Conservation (phyloP, 2,888 invertebrate species). For the Stegana nigrithorax region DNA sequence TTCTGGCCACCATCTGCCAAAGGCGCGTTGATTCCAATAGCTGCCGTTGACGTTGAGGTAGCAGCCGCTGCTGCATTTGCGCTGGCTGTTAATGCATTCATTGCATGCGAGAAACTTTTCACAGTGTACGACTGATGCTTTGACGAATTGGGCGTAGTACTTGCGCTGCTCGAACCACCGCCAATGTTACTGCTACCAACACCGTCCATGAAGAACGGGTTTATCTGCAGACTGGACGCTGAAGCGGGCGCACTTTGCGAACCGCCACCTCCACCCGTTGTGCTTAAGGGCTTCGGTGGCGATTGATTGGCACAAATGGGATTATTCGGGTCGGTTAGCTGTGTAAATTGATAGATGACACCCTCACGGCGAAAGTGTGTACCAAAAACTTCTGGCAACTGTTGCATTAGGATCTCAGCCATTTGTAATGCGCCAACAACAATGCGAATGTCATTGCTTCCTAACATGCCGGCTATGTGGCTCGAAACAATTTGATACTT, state of each 20-base stretch:
- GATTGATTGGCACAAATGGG: slow-evolving; percentile 72
- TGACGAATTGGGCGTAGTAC: slow-evolving; percentile 60
- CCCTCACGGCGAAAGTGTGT: slow-evolving; percentile 97
- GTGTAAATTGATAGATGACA: slow-evolving; percentile 88
- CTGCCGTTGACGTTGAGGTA: slow-evolving; percentile 31
- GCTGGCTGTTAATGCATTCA: slow-evolving; percentile 59
- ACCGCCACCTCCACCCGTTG: slow-evolving; percentile 52
- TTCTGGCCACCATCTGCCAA: slow-evolving; percentile 26
- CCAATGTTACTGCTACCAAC: slow-evolving; percentile 20
- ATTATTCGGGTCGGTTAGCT: slow-evolving; percentile 78
- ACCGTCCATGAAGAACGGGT: slow-evolving; percentile 65
- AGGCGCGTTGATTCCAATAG: slow-evolving; percentile 16
- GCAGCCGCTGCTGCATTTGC: slow-evolving; percentile 42
- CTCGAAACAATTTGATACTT: slow-evolving; percentile 87
- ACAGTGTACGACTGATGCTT: slow-evolving; percentile 64
- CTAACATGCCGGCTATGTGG: slow-evolving; percentile 98
- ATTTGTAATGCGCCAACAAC: slow-evolving; percentile 97
- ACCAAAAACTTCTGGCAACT: slow-evolving; percentile 93
- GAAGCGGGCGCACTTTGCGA: slow-evolving; percentile 65
- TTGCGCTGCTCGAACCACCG: slow-evolving; percentile 47
- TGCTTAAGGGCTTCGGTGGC: slow-evolving; percentile 70
- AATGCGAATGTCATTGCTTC: slow-evolving; percentile 94
- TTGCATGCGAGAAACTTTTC: slow-evolving; percentile 64
- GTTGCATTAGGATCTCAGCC: slow-evolving; percentile 96
- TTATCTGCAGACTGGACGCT: slow-evolving; percentile 60